Evolutionary conservation across 2,888 invertebrate genomes (phyloP), one percentile per base, ranked within the genome.

Genomic region (Chrysopilus asiliformis): DNA sequence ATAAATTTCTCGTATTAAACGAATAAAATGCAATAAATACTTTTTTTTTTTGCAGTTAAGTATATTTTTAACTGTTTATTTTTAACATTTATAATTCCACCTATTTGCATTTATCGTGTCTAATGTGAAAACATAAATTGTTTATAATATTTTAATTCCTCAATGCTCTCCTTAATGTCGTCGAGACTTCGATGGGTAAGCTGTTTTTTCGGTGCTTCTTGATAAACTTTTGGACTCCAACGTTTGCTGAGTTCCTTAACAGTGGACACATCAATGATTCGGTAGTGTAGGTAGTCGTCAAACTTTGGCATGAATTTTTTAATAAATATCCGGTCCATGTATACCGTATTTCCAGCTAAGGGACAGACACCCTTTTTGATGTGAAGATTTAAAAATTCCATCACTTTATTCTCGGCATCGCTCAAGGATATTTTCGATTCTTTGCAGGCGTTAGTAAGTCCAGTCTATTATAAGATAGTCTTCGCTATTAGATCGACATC

Each of bases 221-320:
- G 58, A 47, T 60, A 72, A 8, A 76, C 56, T 13, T 68, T 64
- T 3, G 73, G 72, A 58, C 77, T 76, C 93, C 94, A 95, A 12
- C 83, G 60, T 45, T 69, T 71, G 9, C 70, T 74, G 35, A 95
- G 57, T 60, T 94, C 93, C 57, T 93, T 94, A 13, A 97, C 63
- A 0, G 85, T 74, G 22, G 85, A 86, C 3, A 94, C 91, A 67
- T 97, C 97, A 43, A 98, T 76, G 29, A 89, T 79, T 49, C 95
- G 73, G 60, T 95, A 93, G 57, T 95, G 91, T 45, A 95, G 64
- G 56, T 89, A 84, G 2, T 72, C 55, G 53, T 81, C 57, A 5
- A 95, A 62, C 28, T 47, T 66, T 1, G 90, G 91, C 85, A 94
- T 87, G 53, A 81, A 76, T 61, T 82, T 81, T 9, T 60, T 54